These are phyloP conservation scores for Prosapia bicincta DNA, from an alignment of 2,888 invertebrate genomes.

Conservation along the genomic window DNA sequence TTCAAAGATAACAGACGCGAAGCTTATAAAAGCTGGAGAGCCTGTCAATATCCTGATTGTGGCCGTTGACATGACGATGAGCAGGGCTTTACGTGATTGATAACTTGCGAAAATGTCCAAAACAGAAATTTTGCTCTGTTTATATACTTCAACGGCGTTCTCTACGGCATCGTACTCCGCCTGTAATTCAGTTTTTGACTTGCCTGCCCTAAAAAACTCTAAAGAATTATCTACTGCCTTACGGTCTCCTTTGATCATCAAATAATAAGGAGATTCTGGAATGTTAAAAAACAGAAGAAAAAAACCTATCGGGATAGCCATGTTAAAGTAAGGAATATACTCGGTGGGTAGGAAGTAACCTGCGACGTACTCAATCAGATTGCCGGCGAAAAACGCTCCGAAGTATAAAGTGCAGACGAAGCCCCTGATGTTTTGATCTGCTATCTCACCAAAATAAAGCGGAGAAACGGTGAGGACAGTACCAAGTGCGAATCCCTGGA, in stretches of 20 bases:
- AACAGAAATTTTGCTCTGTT: slow-evolving; percentile 14
- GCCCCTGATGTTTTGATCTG: slow-evolving; percentile 37
- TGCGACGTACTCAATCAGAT: slow-evolving; percentile 33
- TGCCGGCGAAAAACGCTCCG: slow-evolving; percentile 36
- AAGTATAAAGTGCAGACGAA: slow-evolving; percentile 37
- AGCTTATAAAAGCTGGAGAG: slow-evolving; percentile 58
- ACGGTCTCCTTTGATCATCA: slow-evolving; percentile 52
- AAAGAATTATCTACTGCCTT: slow-evolving; percentile 47
- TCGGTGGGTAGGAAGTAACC: slow-evolving; percentile 44
- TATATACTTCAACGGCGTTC: slow-evolving; percentile 27
- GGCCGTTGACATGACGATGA: slow-evolving; percentile 34
- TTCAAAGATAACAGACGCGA: slow-evolving; percentile 33
- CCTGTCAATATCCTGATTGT: slow-evolving; percentile 55
- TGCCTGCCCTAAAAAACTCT: slow-evolving; percentile 6
- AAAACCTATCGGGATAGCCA: slow-evolving; percentile 51
- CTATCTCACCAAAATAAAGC: slow-evolving; percentile 39
- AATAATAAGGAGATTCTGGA: slow-evolving; percentile 60
- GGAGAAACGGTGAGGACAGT: slow-evolving; percentile 37
- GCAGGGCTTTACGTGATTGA: slow-evolving; percentile 32
- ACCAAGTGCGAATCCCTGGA: slow-evolving; percentile 39
- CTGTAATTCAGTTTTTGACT: slow-evolving; percentile 7
- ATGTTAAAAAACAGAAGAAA: slow-evolving; percentile 53
- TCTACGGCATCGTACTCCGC: slow-evolving; percentile 23
- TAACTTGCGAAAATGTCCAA: slow-evolving; percentile 30
- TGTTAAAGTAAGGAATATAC: slow-evolving; percentile 46